Evolutionary conservation across 1,140 invertebrate genomes (phyloP), one percentile per base, ranked within the genome.

Genomic region (Psilanteris sp.): DNA sequence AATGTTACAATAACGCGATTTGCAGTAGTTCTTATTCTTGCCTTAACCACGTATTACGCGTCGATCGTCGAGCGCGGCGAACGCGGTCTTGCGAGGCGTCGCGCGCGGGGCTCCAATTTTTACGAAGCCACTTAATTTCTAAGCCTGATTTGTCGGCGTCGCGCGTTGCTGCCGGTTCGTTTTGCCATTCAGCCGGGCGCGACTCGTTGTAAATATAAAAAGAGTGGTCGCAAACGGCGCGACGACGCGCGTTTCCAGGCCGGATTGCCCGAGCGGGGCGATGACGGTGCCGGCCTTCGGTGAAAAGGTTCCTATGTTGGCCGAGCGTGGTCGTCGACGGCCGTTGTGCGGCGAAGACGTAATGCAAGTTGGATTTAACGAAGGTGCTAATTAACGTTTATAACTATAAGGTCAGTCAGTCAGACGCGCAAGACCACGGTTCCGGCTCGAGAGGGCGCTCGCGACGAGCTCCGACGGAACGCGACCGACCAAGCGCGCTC

Each of bases 321-420:
- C 52, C 61, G 59, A 66, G 37, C 52, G 43, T 70, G 46, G 54
- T 80, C 54, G 79, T 77, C 72, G 75, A 67, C 74, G 55, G 68
- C 50, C 59, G 66, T 76, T 46, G 46, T 43, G 71, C 48, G 50
- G 37, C 64, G 43, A 54, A 48, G 4, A 57, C 66, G 72, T 57
- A 20, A 70, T 55, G n/a, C n/a, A 78, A 78, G 59, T 81, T 76
- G 76, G 82, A n/a, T n/a, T 79, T 82, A 80, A 81, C 78, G 70
- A 84, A 84, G 85, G 85, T 85, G 85, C 84, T 87, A 85, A 78
- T 82, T 54, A 78, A 68, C 59, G 18, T 39, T 67, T 78, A n/a
- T n/a, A n/a, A n/a, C n/a, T n/a, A n/a, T n/a, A 81, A 64, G 77
- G 73, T 77, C 41, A 64, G 78, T 82, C 81, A n/a, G n/a, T n/a